Evolutionary conservation across 1,140 invertebrate genomes (phyloP), one percentile per base, ranked within the genome.

Genomic region (Coelopa frigida): DNA sequence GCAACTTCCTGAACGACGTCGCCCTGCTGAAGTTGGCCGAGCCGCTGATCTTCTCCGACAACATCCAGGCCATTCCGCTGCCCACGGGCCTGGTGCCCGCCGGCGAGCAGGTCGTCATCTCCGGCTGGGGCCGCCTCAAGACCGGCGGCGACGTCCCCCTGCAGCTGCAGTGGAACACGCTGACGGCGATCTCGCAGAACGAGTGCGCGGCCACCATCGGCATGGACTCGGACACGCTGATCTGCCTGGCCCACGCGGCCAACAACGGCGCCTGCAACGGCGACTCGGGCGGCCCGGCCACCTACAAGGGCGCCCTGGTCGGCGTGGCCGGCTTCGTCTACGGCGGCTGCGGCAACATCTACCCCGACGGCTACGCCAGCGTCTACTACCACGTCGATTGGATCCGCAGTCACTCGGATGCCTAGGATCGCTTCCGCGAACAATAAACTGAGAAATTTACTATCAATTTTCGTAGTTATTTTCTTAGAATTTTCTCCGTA

Each of bases 281-380:
- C 15, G 64, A 68, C 38, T 65, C 64, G 4, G 64, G 64, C 21
- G 64, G 64, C 2, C 64, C 64, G 17, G 64, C 64, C 31, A 48
- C 54, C 41, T 63, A 62, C 18, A 40, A 51, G 4, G 47, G 41
- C 0, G 26, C 39, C 14, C 35, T 68, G 7, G 54, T 65, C 1
- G 64, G 64, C 23, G 33, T 70, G 32, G 52, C 61, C 44, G 54
- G 63, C 22, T 67, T 57, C 32, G 53, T 62, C 1, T 18, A 56
- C n/a, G 53, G 52, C 5, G 43, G 36, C 15, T 68, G 64, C 23
- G 64, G 58, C 0, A 41, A 43, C 0, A 22, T 35, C 0, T 53
- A 66, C 15, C 78, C 78, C 7, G 79, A 80, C 48, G 77, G 80
- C 23, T 80, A 72, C 38, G 75, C 75, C 1, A 58, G 68, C 51